These are phyloP conservation scores for Pleuronectes platessa DNA, from an alignment of 2,113 vertebrate genomes.

Conservation along the genomic window DNA sequence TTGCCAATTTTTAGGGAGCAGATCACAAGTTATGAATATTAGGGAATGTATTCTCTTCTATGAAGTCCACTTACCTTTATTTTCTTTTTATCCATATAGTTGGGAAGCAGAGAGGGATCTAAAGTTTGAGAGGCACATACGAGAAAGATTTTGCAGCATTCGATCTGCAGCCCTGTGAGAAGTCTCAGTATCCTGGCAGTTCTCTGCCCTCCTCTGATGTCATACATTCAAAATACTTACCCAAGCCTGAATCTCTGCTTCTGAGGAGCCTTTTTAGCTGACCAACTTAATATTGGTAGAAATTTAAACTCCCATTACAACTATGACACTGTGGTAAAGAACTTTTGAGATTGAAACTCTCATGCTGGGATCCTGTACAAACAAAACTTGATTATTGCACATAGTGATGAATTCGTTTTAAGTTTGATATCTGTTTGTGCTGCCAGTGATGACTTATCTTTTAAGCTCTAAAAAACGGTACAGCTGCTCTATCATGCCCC, in stretches of 20 bases:
- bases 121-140: background rate
- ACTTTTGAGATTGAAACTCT: background rate
- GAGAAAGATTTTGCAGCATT: constrained; percentile 4
- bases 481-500: constrained; percentile 33
- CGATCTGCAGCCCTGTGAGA: constrained; percentile 3
- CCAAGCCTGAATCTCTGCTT: background rate
- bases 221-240: constrained; percentile 8
- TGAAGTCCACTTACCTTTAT: background rate
- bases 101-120: background rate
- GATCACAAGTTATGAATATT: constrained; percentile 2
- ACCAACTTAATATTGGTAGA: constrained; percentile 9
- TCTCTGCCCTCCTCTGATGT: constrained; percentile 24
- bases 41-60: background rate
- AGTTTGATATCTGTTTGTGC: constrained; percentile 24
- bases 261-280: background rate
- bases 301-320: constrained; percentile 7
- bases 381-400: background rate
- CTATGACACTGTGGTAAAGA: background rate
- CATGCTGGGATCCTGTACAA: background rate
- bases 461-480: constrained; percentile 51
- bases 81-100: background rate
- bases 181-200: background rate
- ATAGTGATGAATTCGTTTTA: constrained; percentile 2
- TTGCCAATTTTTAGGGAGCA: background rate
- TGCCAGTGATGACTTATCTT: constrained; percentile 30